Conservation (phyloP, 2,888 invertebrate genomes). For the Argyra leucocephala region DNA sequence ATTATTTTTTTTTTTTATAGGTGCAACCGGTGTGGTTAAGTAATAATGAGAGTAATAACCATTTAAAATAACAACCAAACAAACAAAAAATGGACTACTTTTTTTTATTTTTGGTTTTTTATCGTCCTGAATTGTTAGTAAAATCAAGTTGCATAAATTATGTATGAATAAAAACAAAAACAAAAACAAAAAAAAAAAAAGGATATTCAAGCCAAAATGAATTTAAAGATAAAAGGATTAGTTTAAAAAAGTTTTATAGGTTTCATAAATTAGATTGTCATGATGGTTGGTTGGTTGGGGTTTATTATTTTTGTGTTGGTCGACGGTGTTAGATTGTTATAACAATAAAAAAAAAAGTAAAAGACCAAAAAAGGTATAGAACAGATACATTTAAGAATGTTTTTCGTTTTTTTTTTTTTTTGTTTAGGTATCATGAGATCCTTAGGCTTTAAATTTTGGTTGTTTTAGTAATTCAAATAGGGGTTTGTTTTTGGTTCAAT, state of each 20-base stretch:
- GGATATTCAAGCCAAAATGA: not conserved
- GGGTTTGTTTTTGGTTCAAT: too few species aligned
- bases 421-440: too few species aligned
- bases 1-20: not conserved
- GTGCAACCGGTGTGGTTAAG: not conserved
- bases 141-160: not conserved
- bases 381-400: too few species aligned
- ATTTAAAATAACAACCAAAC: not conserved
- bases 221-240: conserved; percentile 1
- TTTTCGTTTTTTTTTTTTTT: too few species aligned
- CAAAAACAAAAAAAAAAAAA: not conserved
- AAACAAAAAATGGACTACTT: too few species aligned
- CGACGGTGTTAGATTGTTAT: too few species aligned
- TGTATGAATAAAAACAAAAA: not conserved
- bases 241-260: not conserved
- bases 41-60: conserved; percentile 3
- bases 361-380: too few species aligned
- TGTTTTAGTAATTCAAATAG: too few species aligned
- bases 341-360: too few species aligned
- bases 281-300: not conserved
- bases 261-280: not conserved
- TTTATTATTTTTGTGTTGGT: too few species aligned
- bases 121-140: not conserved
- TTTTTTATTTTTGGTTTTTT: too few species aligned
- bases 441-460: too few species aligned